Evolutionary conservation across 2,797 vertebrate genomes (phyloP).

Genomic region (Anomalospiza imberbis): DNA sequence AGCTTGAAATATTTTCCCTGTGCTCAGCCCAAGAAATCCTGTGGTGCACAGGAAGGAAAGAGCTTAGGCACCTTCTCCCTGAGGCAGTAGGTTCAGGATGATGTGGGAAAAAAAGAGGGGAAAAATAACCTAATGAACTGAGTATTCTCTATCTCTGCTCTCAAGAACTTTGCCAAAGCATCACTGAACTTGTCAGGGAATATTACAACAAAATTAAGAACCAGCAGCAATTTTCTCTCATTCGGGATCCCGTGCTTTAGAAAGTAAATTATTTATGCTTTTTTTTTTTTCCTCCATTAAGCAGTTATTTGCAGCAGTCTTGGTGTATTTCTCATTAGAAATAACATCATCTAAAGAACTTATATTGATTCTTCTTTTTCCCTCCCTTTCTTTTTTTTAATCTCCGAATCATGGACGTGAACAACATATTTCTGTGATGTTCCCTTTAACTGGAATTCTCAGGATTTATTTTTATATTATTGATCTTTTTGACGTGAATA

Average conservation of each 20-base stretch:
- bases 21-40: neutral
- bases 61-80: neutral
- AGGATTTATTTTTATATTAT: slow-evolving; percentile 76
- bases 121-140: neutral
- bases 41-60: neutral
- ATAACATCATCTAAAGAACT: slow-evolving; percentile 78
- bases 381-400: slow-evolving; percentile 57
- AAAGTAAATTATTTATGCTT: slow-evolving; percentile 78
- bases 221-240: slow-evolving; percentile 57
- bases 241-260: slow-evolving; percentile 64
- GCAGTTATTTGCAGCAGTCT: slow-evolving; percentile 71
- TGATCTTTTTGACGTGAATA: slow-evolving; percentile 73
- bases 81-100: rapidly evolving
- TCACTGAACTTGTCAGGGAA: slow-evolving; percentile 54
- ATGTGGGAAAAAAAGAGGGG: rapidly evolving
- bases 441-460: slow-evolving; percentile 74
- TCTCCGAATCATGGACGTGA: slow-evolving; percentile 72
- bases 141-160: slow-evolving; percentile 1
- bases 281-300: slow-evolving; percentile 63
- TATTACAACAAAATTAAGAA: slow-evolving; percentile 72
- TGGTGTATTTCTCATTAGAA: slow-evolving; percentile 77
- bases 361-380: slow-evolving; percentile 63
- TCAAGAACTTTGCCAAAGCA: slow-evolving; percentile 40
- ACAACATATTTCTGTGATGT: slow-evolving; percentile 73
- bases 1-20: neutral